These are phyloP conservation scores for Neodiprion lecontei DNA, from an alignment of 1,140 invertebrate genomes.

Conservation along the genomic window DNA sequence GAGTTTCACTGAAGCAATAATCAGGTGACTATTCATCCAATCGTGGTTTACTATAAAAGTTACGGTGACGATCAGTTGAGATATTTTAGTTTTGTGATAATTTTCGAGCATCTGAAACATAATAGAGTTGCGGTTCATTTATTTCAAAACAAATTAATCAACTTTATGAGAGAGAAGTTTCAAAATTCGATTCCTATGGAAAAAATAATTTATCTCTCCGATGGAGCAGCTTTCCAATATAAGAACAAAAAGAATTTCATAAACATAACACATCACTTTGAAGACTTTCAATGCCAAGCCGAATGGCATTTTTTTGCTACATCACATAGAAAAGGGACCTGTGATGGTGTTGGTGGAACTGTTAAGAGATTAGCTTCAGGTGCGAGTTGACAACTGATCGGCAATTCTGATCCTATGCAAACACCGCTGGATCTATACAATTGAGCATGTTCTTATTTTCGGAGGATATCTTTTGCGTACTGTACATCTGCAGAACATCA, in stretches of 20 bases:
- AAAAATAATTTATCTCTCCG: slow-evolving; percentile 25
- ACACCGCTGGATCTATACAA: no score
- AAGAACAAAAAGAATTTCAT: slow-evolving; percentile 41
- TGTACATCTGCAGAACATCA: no score
- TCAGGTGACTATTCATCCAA: slow-evolving; percentile 43
- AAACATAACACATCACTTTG: slow-evolving; percentile 40
- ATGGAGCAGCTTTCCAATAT: slow-evolving; percentile 31
- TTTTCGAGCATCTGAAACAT: slow-evolving; percentile 32
- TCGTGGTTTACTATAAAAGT: slow-evolving; percentile 31
- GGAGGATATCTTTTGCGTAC: no score
- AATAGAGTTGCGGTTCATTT: slow-evolving; percentile 30
- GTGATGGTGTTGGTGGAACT: slow-evolving; percentile 42
- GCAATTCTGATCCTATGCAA: no score
- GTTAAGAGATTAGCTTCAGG: slow-evolving; percentile 36
- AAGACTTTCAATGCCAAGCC: slow-evolving; percentile 38
- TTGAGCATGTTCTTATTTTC: no score
- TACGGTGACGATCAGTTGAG: slow-evolving; percentile 24
- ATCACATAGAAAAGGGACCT: slow-evolving; percentile 46
- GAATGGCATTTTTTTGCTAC: slow-evolving; percentile 49
- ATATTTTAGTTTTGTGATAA: slow-evolving; percentile 13
- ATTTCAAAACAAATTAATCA: slow-evolving; percentile 24
- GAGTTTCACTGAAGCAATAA: slow-evolving; percentile 41
- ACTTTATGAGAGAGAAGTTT: slow-evolving; percentile 17
- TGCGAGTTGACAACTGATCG: slow-evolving; percentile 27
- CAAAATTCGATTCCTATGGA: neutral